A percentile compares a stretch with the other conserved stretches of the same genome.
phyloP scores from a whole-genome alignment of 35 echinoderm and acorn worm genomes.

The Hemicentrotus pulcherrimus region DNA sequence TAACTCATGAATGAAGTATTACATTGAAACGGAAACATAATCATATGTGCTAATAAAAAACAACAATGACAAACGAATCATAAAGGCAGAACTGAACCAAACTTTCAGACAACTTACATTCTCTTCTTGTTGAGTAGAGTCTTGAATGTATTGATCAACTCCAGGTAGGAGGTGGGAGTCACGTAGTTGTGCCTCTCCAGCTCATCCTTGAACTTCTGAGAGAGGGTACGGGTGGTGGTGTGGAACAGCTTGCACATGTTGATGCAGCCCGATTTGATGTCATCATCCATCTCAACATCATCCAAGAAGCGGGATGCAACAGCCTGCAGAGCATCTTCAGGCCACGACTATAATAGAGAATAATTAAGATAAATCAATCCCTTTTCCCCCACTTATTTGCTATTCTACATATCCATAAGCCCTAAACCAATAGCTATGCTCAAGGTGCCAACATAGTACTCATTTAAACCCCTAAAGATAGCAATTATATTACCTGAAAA shows the following conservation, averaged over 20 bases:
- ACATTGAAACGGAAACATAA: too few relatives aligned
- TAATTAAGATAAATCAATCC: too few relatives aligned
- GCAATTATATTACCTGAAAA: too few relatives aligned
- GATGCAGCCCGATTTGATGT: constrained; percentile 84
- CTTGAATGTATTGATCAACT: constrained; percentile 95
- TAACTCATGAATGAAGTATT: too few relatives aligned
- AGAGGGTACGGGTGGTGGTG: constrained; percentile 75
- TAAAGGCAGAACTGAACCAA: too few relatives aligned
- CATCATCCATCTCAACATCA: constrained; percentile 80
- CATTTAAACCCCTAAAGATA: too few relatives aligned
- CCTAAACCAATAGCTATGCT: too few relatives aligned
- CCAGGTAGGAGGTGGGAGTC: constrained; percentile 94
- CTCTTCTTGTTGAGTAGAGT: constrained; percentile 89
- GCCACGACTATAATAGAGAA: constrained; percentile 72
- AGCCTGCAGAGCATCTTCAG: constrained; percentile 97
- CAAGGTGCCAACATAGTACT: too few relatives aligned
- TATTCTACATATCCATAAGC: too few relatives aligned
- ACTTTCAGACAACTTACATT: constrained; percentile 58
- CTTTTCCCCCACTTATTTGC: background rate
- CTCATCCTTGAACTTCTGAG: constrained; percentile 79
- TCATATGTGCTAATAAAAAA: too few relatives aligned
- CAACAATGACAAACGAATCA: too few relatives aligned
- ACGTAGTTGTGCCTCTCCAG: constrained; percentile 97
- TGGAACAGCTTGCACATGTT: constrained; percentile 92
- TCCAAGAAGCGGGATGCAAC: constrained; percentile 95